A percentile compares a stretch with the other conserved stretches of the same genome.
phyloP scores from a whole-genome alignment of 2,113 vertebrate genomes.

The Macrotus californicus region DNA sequence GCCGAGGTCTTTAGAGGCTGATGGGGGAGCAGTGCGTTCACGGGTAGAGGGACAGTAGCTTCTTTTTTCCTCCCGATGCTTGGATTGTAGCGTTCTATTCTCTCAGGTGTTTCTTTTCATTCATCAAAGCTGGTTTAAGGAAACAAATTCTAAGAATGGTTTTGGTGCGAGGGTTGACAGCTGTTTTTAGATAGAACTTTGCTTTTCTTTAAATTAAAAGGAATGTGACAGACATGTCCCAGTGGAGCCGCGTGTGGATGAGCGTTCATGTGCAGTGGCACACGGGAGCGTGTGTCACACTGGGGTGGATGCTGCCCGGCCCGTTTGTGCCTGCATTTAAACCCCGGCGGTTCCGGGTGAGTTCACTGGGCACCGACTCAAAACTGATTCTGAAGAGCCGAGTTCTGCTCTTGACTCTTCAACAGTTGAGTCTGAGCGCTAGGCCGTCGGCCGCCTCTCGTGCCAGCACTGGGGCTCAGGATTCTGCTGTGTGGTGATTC shows the following conservation, averaged over 20 bases:
- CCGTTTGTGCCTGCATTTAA: not conserved
- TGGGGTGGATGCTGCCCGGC: not conserved
- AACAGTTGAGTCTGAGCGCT: not conserved
- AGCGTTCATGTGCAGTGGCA: not conserved
- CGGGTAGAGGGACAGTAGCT: not conserved
- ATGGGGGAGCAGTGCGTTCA: not conserved
- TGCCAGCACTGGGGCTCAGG: not conserved
- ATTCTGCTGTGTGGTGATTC: not conserved
- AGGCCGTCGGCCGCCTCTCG: not conserved
- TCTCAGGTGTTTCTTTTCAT: not conserved
- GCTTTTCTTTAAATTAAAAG: not conserved
- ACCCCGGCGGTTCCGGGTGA: not conserved
- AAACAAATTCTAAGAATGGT: not conserved
- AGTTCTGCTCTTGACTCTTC: not conserved
- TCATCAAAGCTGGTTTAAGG: not conserved
- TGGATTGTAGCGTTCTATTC: conserved; percentile 15
- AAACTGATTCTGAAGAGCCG: not conserved
- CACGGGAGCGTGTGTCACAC: not conserved
- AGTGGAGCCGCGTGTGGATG: not conserved
- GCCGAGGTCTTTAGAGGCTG: not conserved
- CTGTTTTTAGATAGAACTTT: not conserved
- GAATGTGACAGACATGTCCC: not conserved
- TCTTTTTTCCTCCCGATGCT: not conserved
- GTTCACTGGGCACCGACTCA: not conserved
- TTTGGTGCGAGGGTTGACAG: not conserved